Conservation (phyloP, 1,140 invertebrate genomes). For the Chironomus tepperi region DNA sequence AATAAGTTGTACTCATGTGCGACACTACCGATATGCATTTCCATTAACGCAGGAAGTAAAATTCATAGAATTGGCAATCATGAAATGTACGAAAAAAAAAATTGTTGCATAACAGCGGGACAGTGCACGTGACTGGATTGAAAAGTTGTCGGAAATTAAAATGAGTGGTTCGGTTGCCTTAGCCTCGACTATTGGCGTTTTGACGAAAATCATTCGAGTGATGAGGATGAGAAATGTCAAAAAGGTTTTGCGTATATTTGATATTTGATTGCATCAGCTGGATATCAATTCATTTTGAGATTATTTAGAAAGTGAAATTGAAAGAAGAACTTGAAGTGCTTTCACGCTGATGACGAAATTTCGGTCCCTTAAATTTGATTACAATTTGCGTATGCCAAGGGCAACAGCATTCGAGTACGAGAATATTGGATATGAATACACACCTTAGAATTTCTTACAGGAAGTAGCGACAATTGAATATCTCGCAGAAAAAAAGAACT, state of each 20-base stretch:
- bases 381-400: too few species aligned
- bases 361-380: too few species aligned
- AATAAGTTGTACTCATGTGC: conserved; percentile 3
- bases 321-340: too few species aligned
- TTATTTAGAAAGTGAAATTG: not conserved
- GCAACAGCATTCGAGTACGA: too few species aligned
- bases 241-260: not conserved
- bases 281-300: not conserved
- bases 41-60: not conserved
- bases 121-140: conserved; percentile 2
- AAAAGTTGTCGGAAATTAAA: conserved; percentile 20
- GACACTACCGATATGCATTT: conserved; percentile 4
- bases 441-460: too few species aligned
- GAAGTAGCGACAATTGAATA: too few species aligned
- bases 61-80: conserved; percentile 14
- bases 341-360: too few species aligned
- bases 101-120: conserved; percentile 8
- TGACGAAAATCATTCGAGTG: not conserved
- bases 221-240: not conserved
- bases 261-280: not conserved
- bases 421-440: too few species aligned
- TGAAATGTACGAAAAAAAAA: conserved; percentile 18
- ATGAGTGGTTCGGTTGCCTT: conserved; percentile 17
- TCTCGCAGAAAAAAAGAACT: too few species aligned
- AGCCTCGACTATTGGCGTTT: not conserved